These are phyloP conservation scores for Zalophus californianus DNA, from an alignment of 2,797 vertebrate genomes.

Conservation along the genomic window DNA sequence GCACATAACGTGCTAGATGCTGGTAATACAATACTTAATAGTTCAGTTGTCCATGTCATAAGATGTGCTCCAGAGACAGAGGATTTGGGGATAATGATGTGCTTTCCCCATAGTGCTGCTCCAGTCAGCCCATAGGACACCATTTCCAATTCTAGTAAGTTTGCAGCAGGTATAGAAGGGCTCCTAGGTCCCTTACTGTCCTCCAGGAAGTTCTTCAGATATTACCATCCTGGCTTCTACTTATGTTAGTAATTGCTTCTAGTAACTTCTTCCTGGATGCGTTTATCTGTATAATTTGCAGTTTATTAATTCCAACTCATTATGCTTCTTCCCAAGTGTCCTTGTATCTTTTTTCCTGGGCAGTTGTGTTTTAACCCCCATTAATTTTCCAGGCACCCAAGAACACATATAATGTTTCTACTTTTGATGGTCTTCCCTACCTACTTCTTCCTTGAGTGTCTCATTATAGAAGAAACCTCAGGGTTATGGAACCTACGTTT, in stretches of 20 bases:
- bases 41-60: background rate
- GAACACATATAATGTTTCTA: background rate
- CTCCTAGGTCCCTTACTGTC: background rate
- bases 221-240: background rate
- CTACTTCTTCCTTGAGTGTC: background rate
- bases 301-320: constrained; percentile 35
- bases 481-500: background rate
- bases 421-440: background rate
- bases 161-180: background rate
- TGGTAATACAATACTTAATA: background rate
- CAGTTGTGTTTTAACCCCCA: background rate
- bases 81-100: background rate
- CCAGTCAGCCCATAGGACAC: background rate
- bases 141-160: background rate
- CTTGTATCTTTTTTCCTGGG: constrained; percentile 13
- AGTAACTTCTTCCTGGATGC: background rate
- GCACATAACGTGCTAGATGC: background rate
- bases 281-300: background rate
- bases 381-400: background rate
- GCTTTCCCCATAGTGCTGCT: background rate
- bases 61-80: background rate
- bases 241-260: constrained; percentile 5
- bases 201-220: background rate
- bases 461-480: background rate
- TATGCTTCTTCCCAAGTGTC: background rate